Base-by-base conservation (phyloP, 2,113 vertebrate species). In the Caretta caretta region DNA sequence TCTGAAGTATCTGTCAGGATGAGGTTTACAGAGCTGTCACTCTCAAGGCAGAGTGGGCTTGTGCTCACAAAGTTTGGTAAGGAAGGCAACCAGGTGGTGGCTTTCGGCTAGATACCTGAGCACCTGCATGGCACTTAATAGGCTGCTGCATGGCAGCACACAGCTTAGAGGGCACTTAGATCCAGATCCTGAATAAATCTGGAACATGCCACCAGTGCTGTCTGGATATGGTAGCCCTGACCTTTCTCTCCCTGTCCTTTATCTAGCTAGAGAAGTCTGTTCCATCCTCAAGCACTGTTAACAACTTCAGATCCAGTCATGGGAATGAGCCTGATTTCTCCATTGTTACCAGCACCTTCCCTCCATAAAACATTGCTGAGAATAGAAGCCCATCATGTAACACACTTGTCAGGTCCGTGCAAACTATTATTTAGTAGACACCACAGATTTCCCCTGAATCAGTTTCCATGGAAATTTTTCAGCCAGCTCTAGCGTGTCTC, bases 161-260 rank as follows among this genome's bases (percentile, higher is more conserved):
- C 53, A 54, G 53, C 53, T 22, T 54, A 54, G 53, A 54, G 53
- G 53, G 53, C 3, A 54, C 20, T 54, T 54, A 22, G 53, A 54
- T 8, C 0, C 2, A 57, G 31, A 84, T 72, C 27, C 1, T 0
- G 56, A 31, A 0, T 5, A 9, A 4, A 38, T 72, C 27, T 19
- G 65, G 80, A 75, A 82, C 11, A 5, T 27, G 9, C 6, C 1
- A 1, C 92, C 31, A 50, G 51, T 48, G 38, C 56, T 92, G 51
- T 27, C 57, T 42, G 72, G 5, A 5, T 22, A 20, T 69, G 31
- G n/a, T 16, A n/a, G 14, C 29, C 11, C 80, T 19, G 80, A 72
- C 13, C 25, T 2, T 5, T 56, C 80, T 46, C 57, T 29, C 57
- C 11, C 16, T 65, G 16, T 69, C 0, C 0, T n/a, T 38, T n/a